phyloP scores from a whole-genome alignment of 2,113 vertebrate species.

The Hemicordylus capensis region DNA sequence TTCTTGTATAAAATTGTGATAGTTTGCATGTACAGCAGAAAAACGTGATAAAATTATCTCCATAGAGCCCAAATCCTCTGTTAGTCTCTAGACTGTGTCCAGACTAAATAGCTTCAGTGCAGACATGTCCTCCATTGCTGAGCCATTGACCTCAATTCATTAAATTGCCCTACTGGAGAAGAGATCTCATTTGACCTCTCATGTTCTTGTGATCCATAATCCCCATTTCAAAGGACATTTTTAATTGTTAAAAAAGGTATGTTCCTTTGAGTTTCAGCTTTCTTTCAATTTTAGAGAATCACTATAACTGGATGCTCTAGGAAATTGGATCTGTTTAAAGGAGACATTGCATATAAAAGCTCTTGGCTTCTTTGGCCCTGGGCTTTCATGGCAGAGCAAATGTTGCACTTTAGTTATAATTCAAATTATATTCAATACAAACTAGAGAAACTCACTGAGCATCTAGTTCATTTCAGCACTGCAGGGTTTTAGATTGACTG shows the following conservation, averaged over 20 bases:
- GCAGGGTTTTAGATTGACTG: neutral
- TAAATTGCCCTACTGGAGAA: slow-evolving; percentile 7
- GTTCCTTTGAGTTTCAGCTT: neutral
- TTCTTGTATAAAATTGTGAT: slow-evolving; percentile 12
- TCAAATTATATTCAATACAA: slow-evolving; percentile 25
- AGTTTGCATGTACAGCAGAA: neutral
- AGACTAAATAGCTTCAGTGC: neutral
- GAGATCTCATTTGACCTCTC: neutral
- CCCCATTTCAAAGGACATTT: neutral
- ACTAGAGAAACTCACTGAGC: neutral
- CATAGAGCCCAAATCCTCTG: neutral
- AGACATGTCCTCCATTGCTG: slow-evolving; percentile 7
- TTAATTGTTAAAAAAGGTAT: neutral
- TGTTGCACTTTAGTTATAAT: neutral
- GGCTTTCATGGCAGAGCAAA: slow-evolving; percentile 2
- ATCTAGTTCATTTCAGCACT: neutral
- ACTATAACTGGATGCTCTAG: too few relatives aligned
- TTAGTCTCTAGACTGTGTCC: neutral
- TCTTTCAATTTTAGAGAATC: slow-evolving; percentile 1
- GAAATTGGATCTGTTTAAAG: neutral
- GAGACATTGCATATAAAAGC: slow-evolving; percentile 10
- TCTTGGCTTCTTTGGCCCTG: slow-evolving; percentile 8
- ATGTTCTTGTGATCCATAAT: neutral
- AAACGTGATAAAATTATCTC: neutral
- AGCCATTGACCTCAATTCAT: neutral